Base-by-base conservation (phyloP, 2,888 invertebrate genomes). In the Macaria liturata region DNA sequence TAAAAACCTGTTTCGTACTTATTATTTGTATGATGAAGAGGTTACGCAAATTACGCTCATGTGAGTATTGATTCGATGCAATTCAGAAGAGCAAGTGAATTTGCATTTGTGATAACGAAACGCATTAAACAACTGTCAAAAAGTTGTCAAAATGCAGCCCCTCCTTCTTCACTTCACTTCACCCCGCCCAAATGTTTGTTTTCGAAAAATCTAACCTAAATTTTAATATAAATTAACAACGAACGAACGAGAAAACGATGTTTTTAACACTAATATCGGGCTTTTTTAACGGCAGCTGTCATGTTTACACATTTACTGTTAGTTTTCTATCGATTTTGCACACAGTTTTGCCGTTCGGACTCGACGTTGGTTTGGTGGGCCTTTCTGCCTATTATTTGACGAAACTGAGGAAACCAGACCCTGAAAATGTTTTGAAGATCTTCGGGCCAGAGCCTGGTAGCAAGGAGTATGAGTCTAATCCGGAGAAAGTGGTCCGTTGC, bases 401-500 rank as follows among this genome's bases (percentile, higher is more conserved):
- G 8, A 81, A 71, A 57, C 64, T 91, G 65, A 82, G 69, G 71
- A 85, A 78, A 48, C 92, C 93, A 0, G 81, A 88, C 8, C 81
- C 87, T 5, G 68, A 73, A 39, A 79, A 78, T 74, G 88, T 87
- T 8, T 57, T 70, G 4, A 91, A 93, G 62, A 93, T 94, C 70
- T 91, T 93, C 67, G 94, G 94, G 46, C 89, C 94, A 0, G 91
- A 92, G 45, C 89, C 92, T 49, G 84, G 87, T 30, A 76, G 76
- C 7, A 84, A 84, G 63, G 90, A 91, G 46, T 80, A 91, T 39
- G 86, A 87, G 37, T 68, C 78, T 0, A 70, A 87, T 55, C 84
- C 93, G 3, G 83, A 83, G 20, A 83, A 83, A 68, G 81, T 93
- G 3, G 92, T 95, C 70, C 92, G 89, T 72, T 93, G 95, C 46